Evolutionary conservation across 2,797 vertebrate genomes (phyloP), one percentile per base, ranked within the genome.

Genomic region (Enteromius thamalakanensis): DNA sequence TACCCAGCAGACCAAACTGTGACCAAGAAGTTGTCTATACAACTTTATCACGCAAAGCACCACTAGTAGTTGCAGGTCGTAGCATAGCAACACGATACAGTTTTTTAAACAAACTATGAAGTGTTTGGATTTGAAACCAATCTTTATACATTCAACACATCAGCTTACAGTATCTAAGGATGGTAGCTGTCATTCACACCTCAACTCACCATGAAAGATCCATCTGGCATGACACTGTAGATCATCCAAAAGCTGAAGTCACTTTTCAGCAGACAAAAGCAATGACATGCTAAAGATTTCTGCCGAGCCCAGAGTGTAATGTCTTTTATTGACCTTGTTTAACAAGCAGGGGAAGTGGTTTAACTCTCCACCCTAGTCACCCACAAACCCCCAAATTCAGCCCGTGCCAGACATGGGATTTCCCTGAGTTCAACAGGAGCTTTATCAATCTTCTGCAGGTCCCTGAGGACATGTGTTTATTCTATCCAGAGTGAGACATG

Each of bases 341-440:
- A 94, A 95, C 94, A 95, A 93, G 91, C 92, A 90, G 85, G 92
- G 93, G 92, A 94, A 94, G 92, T 93, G 93, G 92, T 94, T 93
- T 90, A 51, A 51, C 80, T 84, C 62, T 86, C 84, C 72, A 51
- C 82, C 86, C 89, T 89, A 90, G 91, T 92, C 91, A 92, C 92
- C 94, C 92, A 85, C 92, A 93, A 94, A 88, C 90, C 91, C 88
- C 90, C 82, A 2, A 89, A 90, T 83, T 71, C 85, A 89, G 86
- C 87, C 89, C 86, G 49, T 80, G 85, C 84, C 85, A 83, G 77
- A 86, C 37, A 89, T 89, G 87, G 92, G 92, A 94, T 93, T 92
- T 94, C 92, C 92, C 92, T 92, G 89, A 93, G 92, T 94, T 94
- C 92, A 94, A 85, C 87, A 84, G 89, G 91, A 92, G 91, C 88